Evolutionary conservation across 2,797 vertebrate species (phyloP).

Genomic region (Amniataba percoides): DNA sequence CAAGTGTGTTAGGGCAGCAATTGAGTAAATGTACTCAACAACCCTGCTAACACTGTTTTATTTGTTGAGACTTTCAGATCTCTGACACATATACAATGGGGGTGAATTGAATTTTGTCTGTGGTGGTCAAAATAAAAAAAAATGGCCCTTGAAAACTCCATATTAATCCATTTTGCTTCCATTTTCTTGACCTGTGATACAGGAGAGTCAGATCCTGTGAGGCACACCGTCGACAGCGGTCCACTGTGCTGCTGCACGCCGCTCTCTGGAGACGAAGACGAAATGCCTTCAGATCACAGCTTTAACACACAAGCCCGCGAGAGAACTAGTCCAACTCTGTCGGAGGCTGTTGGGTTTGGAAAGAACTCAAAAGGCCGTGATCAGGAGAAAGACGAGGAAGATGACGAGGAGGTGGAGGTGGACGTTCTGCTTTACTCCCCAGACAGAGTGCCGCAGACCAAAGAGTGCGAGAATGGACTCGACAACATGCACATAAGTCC

Average conservation of each 20-base stretch:
- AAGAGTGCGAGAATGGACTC: background rate
- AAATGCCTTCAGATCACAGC: background rate
- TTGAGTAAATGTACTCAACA: background rate
- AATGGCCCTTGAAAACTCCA: background rate
- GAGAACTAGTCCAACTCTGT: background rate
- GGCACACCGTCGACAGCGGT: background rate
- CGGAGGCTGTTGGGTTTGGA: background rate
- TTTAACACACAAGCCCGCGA: background rate
- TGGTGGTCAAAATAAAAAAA: background rate
- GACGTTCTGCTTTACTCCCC: constrained; percentile 75
- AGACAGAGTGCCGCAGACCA: constrained; percentile 2
- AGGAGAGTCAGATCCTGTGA: background rate
- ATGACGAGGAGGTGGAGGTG: constrained; percentile 60
- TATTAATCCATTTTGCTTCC: background rate
- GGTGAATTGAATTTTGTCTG: background rate
- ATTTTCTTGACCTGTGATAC: background rate
- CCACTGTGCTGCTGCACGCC: background rate
- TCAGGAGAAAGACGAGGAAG: constrained; percentile 34
- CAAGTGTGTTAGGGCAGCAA: background rate
- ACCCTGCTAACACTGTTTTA: background rate
- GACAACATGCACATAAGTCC: constrained; percentile 3
- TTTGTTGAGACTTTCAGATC: background rate
- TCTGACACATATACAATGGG: background rate
- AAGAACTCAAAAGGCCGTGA: constrained; percentile 7
- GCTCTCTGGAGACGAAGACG: constrained; percentile 5